These are phyloP conservation scores for Platygyra sinensis DNA, from an alignment of 64 coral and sea anemone species.

Conservation along the genomic window DNA sequence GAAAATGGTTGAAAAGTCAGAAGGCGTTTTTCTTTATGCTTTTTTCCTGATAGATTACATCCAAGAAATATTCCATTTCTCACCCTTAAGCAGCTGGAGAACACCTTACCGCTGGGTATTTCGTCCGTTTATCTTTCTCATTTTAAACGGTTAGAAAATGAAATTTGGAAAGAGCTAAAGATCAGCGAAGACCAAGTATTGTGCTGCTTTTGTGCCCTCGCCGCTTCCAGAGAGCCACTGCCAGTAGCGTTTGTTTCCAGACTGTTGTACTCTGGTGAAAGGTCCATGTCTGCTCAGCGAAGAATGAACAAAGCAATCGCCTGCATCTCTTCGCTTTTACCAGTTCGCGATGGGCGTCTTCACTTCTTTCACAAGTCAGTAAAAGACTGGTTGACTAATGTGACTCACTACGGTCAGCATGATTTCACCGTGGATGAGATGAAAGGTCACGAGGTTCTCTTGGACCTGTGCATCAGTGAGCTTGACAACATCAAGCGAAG, in stretches of 20 bases:
- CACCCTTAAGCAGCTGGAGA: not conserved
- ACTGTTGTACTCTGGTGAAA: not conserved
- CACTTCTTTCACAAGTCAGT: conserved; percentile 33
- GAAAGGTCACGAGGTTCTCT: conserved; percentile 2
- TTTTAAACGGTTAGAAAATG: not conserved
- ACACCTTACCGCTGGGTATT: conserved; percentile 10
- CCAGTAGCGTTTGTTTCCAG: conserved; percentile 26
- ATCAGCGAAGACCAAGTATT: conserved; percentile 22
- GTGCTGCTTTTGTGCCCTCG: conserved; percentile 24
- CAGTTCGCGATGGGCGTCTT: conserved; percentile 10
- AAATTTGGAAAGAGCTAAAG: not conserved
- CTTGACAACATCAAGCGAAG: not conserved
- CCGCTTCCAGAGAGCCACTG: conserved; percentile 28
- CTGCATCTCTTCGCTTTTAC: conserved; percentile 11
- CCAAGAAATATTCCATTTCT: not conserved
- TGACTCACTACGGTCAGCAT: not conserved
- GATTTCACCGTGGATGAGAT: conserved; percentile 16
- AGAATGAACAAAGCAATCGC: not conserved
- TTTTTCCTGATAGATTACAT: conserved; percentile 38
- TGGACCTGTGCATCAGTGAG: not conserved
- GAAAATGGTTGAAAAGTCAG: not conserved
- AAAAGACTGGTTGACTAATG: conserved; percentile 29
- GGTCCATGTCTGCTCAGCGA: not conserved
- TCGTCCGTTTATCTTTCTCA: conserved; percentile 38
- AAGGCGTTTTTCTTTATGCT: conserved; percentile 49